Base-by-base conservation (phyloP, 2,888 invertebrate species). In the Chloromyia formosa region DNA sequence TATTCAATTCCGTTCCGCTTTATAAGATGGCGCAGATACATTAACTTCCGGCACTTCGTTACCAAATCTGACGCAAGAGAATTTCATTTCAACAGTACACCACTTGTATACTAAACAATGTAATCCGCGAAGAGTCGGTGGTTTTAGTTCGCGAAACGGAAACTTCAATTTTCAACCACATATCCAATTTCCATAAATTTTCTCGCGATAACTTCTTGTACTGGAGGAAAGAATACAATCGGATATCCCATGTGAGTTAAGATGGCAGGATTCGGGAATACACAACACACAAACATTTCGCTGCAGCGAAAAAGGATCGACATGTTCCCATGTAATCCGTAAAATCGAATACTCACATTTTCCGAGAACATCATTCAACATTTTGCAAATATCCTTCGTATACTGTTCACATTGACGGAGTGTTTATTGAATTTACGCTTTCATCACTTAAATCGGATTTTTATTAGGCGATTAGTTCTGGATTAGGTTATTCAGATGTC, bases 171-270 rank as follows among this genome's bases (percentile, higher is more conserved):
- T 60, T 27, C 60, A 3, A 23, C 23, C 60, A 60, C 60, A 60
- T 60, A 60, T 60, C 27, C 60, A 60, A 60, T 60, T 23, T 60
- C 60, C 60, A 60, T 60, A 60, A 60, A 60, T 60, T 60, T 20
- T 58, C 18, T 58, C 56, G 56, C 16, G 49, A 49, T 10, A 49
- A 58, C 9, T 58, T 4, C 27, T 49, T 3, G 49, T 10, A 10
- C 2, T 49, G 49, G 12, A 49, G 49, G 3, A 12, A 4, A 35
- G 1, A 49, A 49, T 49, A n/a, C 16, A 49, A 1, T 49, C 49
- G 16, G 3, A 49, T 49, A 49, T 49, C 16, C 49, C 12, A 5
- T 3, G 2, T 12, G 12, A 49, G 49, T 7, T 35, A 35, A 35
- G 49, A 12, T 49, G 49, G 5, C 3, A n/a, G 49, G 16, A 49